Percentiles rank a stretch among this genome's conserved stretches.
phyloP scores from a whole-genome alignment of 2,797 vertebrate genomes.

The Odontamblyopus lacepedii region DNA sequence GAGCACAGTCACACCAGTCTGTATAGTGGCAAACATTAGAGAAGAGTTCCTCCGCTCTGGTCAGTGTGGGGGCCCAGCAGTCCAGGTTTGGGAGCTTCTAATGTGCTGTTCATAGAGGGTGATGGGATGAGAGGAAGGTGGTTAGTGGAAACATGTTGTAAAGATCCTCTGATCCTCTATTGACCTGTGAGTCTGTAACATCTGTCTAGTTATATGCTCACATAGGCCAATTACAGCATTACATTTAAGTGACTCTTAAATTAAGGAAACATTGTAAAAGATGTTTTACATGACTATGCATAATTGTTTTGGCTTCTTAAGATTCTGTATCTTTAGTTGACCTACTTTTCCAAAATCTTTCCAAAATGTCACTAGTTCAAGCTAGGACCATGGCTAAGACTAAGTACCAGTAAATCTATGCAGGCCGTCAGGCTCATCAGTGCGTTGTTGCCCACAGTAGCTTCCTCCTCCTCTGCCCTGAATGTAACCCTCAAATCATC shows the following conservation, averaged over 20 bases:
- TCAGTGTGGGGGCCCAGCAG: background rate
- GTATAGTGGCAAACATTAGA: background rate
- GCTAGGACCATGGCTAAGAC: background rate
- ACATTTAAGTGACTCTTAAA: background rate
- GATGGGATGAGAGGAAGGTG: no score
- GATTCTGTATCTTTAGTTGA: background rate
- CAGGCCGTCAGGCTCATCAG: conserved; percentile 28
- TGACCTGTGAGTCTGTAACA: background rate
- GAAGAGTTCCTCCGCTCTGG: background rate
- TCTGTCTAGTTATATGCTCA: background rate
- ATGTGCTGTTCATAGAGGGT: no score
- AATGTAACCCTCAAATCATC: conserved; percentile 4
- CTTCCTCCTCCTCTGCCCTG: background rate
- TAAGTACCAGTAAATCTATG: conserved; percentile 36
- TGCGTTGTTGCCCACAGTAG: background rate
- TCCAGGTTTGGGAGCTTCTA: background rate
- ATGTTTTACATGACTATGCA: background rate
- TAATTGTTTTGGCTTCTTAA: background rate
- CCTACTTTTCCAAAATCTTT: background rate
- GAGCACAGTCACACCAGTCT: background rate
- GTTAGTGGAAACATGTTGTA: background rate
- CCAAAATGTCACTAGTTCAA: background rate
- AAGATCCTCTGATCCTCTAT: background rate
- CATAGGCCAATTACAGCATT: background rate
- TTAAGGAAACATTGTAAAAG: background rate